phyloP scores from a whole-genome alignment of 2,797 vertebrate genomes.

The Acanthurus leucopareius region DNA sequence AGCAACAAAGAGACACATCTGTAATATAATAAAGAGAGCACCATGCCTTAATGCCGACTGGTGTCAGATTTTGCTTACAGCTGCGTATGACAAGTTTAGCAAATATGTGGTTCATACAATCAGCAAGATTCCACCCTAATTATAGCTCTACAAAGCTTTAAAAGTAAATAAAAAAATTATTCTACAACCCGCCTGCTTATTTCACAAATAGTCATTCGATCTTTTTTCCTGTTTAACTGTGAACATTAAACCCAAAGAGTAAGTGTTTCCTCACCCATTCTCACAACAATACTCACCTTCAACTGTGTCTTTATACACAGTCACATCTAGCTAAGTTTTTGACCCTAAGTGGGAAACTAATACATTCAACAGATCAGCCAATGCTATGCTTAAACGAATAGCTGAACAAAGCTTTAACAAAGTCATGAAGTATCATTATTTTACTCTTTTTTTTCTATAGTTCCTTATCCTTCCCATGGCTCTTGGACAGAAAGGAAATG shows the following conservation, averaged over 20 bases:
- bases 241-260: background rate
- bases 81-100: background rate
- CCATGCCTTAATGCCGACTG: background rate
- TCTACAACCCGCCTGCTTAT: background rate
- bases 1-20: background rate
- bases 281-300: background rate
- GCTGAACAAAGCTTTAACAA: constrained; percentile 7
- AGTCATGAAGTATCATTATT: background rate
- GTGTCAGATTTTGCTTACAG: background rate
- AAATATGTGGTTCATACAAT: background rate
- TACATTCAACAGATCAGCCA: constrained; percentile 7
- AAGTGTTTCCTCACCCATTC: background rate
- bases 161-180: background rate
- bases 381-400: background rate
- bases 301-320: no score
- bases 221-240: background rate
- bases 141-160: background rate
- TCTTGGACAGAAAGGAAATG: background rate
- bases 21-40: background rate
- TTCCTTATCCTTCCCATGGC: no score
- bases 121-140: background rate
- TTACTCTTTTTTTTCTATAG: no score
- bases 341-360: background rate
- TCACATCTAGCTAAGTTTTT: background rate
- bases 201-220: background rate